phyloP scores from a whole-genome alignment of 2,113 vertebrate species.

The Suncus etruscus region DNA sequence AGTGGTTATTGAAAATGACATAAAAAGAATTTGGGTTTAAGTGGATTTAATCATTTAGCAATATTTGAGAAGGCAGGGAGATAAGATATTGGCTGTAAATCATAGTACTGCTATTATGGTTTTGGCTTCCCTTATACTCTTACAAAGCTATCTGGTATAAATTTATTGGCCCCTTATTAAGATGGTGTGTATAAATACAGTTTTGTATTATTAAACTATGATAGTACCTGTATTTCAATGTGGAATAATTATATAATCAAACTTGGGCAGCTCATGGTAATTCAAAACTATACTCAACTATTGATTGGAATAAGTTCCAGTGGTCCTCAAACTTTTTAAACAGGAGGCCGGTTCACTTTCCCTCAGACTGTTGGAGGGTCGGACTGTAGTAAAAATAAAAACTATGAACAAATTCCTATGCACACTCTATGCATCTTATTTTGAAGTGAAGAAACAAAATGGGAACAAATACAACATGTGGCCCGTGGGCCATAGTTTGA shows the following conservation, averaged over 20 bases:
- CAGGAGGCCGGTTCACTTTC: too few relatives aligned
- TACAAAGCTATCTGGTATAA: neutral
- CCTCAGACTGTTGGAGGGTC: too few relatives aligned
- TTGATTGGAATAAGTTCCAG: neutral
- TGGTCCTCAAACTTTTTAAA: too few relatives aligned
- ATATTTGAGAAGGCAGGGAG: neutral
- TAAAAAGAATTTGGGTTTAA: slow-evolving; percentile 45
- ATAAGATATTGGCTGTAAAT: neutral
- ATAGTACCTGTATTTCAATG: slow-evolving; percentile 47
- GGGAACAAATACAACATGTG: too few relatives aligned
- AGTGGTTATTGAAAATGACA: neutral
- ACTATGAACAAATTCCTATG: too few relatives aligned
- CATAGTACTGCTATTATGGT: neutral
- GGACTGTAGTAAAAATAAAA: too few relatives aligned
- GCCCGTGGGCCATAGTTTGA: too few relatives aligned
- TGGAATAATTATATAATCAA: neutral
- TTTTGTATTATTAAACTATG: neutral
- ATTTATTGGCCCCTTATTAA: neutral
- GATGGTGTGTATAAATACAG: neutral
- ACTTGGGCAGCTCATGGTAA: slow-evolving; percentile 49
- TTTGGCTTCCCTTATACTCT: neutral
- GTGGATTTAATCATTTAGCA: neutral
- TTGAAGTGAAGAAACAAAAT: too few relatives aligned
- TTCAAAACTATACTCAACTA: neutral
- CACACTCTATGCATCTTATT: too few relatives aligned